These are phyloP conservation scores for Apotomis betuletana DNA, from an alignment of 2,888 invertebrate species.

Conservation along the genomic window DNA sequence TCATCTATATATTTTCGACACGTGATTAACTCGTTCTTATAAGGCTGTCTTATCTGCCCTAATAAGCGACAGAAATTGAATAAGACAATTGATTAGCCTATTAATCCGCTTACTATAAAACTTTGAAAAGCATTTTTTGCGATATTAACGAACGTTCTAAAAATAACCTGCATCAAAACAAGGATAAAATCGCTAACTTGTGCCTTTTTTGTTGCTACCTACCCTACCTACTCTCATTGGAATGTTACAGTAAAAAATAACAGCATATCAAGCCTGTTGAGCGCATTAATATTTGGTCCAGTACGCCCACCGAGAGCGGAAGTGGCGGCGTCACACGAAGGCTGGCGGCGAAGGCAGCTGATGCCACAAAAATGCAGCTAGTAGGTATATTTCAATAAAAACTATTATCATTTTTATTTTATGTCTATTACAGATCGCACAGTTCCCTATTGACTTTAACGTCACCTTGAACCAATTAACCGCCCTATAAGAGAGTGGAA, in stretches of 20 bases:
- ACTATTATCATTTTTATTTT: not conserved
- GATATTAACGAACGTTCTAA: not conserved
- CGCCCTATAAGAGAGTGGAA: too few species aligned
- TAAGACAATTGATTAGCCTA: not conserved
- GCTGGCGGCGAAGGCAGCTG: slow-evolving; percentile 7
- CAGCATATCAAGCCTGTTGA: slow-evolving; percentile 16
- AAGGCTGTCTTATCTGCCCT: not conserved
- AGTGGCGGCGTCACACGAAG: slow-evolving; percentile 20
- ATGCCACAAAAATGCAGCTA: slow-evolving; percentile 3
- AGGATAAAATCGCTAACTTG: slow-evolving; percentile 17
- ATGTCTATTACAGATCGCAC: not conserved
- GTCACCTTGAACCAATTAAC: not conserved
- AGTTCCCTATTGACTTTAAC: slow-evolving; percentile 16
- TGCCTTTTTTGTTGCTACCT: slow-evolving; percentile 6
- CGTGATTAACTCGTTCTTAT: too few species aligned
- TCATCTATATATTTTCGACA: too few species aligned
- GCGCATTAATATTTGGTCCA: slow-evolving; percentile 32
- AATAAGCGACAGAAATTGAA: not conserved
- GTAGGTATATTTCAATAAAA: not conserved
- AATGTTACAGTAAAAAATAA: slow-evolving; percentile 30
- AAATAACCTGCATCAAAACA: slow-evolving; percentile 9
- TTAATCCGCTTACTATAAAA: not conserved
- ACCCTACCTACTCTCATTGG: slow-evolving; percentile 18
- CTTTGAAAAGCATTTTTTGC: not conserved
- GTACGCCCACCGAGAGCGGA: slow-evolving; percentile 40